These are phyloP conservation scores for Electrophaes corylata DNA, from an alignment of 2,888 invertebrate genomes.

Conservation along the genomic window DNA sequence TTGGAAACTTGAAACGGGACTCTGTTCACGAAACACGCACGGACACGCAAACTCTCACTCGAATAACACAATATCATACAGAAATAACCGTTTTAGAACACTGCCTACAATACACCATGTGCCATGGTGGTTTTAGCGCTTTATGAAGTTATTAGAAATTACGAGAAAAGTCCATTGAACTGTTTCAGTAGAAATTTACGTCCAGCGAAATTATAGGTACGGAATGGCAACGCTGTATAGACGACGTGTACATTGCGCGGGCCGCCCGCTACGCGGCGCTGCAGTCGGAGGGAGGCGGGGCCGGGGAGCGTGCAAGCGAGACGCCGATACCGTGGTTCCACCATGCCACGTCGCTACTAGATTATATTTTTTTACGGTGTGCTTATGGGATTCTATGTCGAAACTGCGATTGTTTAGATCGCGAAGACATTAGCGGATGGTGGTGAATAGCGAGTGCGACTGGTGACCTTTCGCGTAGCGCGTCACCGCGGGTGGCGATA, in stretches of 20 bases:
- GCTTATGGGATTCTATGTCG: slow-evolving; percentile 70
- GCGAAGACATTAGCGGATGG: slow-evolving; percentile 70
- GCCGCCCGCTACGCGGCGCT: slow-evolving; percentile 76
- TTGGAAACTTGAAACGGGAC: slow-evolving; percentile 71
- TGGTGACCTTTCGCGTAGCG: slow-evolving; percentile 78
- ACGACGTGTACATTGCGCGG: slow-evolving; percentile 69
- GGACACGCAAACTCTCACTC: slow-evolving; percentile 75
- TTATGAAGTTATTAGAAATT: slow-evolving; percentile 76
- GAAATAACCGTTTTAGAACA: slow-evolving; percentile 70
- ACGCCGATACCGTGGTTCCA: slow-evolving; percentile 42
- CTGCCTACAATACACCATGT: slow-evolving; percentile 67
- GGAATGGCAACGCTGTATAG: slow-evolving; percentile 83
- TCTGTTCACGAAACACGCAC: slow-evolving; percentile 75
- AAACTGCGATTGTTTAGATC: slow-evolving; percentile 75
- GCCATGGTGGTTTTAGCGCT: slow-evolving; percentile 71
- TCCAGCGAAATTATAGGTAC: slow-evolving; percentile 84
- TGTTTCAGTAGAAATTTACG: slow-evolving; percentile 83
- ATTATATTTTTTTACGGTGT: slow-evolving; percentile 62
- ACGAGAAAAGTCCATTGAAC: slow-evolving; percentile 83
- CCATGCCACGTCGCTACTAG: slow-evolving; percentile 43
- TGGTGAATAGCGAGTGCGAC: slow-evolving; percentile 55
- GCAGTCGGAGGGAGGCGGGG: slow-evolving; percentile 72
- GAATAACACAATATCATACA: slow-evolving; percentile 71
- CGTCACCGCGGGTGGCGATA: slow-evolving; percentile 76
- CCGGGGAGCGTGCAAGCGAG: slow-evolving; percentile 70